Base-by-base conservation (phyloP, 2,888 invertebrate genomes). In the Argyresthia albistria region DNA sequence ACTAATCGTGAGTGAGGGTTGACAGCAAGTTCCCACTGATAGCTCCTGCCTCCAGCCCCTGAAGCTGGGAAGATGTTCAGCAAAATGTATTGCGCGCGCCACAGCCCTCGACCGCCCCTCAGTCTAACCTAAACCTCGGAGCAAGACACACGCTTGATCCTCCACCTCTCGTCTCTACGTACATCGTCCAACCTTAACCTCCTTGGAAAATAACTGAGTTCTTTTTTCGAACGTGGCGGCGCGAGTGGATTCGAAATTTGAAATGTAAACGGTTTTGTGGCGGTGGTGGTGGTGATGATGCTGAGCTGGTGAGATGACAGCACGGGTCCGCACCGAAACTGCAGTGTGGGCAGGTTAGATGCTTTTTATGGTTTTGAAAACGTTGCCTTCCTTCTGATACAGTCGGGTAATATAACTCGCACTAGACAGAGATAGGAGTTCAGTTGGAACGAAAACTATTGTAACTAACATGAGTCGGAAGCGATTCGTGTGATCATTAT, bases 1-100 rank as follows among this genome's bases (percentile, higher is more conserved):
- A n/a, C n/a, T n/a, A n/a, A n/a, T 25, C 25, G 25, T 25, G 25
- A 25, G 25, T 25, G 6, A 25, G 25, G 25, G 25, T 25, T 25
- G 25, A 25, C 25, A 25, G 25, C 25, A 6, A 25, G 25, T 25
- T 25, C 25, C 25, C 25, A 6, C 25, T 6, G 25, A 25, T 25
- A 25, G 25, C 25, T 25, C 25, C 25, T 25, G 25, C 25, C 25
- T 25, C 25, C 25, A 25, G 25, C 25, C 25, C 25, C 12, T 11
- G 63, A 63, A 67, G 61, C 71, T 71, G 69, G 61, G 12, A 42
- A 42, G 42, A 42, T 12, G 12, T 11, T 42, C 42, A 42, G 10
- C 42, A 8, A 80, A 80, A 80, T 76, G 75, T 79, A 81, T 83
- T 82, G 84, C 84, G 84, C 84, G 80, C 81, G 83, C 25, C 25